Base-by-base conservation (phyloP, 2,888 invertebrate genomes). In the Andrena trimmerana region DNA sequence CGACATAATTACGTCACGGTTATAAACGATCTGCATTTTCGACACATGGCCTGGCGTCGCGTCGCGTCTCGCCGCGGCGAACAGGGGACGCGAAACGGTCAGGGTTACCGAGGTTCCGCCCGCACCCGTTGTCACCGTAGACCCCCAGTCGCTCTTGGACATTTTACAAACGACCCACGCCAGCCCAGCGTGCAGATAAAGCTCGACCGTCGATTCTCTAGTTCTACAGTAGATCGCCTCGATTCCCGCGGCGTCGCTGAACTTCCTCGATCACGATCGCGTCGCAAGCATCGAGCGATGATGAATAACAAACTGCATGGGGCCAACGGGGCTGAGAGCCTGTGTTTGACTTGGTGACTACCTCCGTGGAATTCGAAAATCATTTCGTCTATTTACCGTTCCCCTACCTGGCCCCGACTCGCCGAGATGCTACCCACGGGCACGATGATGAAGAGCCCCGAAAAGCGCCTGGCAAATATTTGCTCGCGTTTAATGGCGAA, bases 1-100 rank as follows among this genome's bases (percentile, higher is more conserved):
- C 78, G 73, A 72, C 83, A 80, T 83, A 81, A 90, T 90, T 90
- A 83, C 89, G 78, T 90, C 90, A 86, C 83, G 83, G 66, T 81
- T 78, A 79, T 69, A 84, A 86, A 86, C 75, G 63, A 69, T 70
- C 42, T 42, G 16, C 42, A 42, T 42, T 42, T 42, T 42, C 42
- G 42, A 42, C 42, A 42, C 16, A 42, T 16, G 42, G 42, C 69
- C 73, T 60, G 81, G 31, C 65, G 65, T 75, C 13, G 59, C 48
- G 62, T 33, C 27, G 10, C 68, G 59, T 5, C 31, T 52, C 16
- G 73, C 60, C 29, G 16, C n/a, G 10, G 24, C 5, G 10, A 48
- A 63, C 57, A 4, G 10, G 13, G 52, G 1, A 57, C 42, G 42
- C 42, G 24, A 24, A 27, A 57, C 24, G 27, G 57, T 27, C 20